Base-by-base conservation (phyloP, 2,113 vertebrate genomes). In the Oenanthe oenanthe region DNA sequence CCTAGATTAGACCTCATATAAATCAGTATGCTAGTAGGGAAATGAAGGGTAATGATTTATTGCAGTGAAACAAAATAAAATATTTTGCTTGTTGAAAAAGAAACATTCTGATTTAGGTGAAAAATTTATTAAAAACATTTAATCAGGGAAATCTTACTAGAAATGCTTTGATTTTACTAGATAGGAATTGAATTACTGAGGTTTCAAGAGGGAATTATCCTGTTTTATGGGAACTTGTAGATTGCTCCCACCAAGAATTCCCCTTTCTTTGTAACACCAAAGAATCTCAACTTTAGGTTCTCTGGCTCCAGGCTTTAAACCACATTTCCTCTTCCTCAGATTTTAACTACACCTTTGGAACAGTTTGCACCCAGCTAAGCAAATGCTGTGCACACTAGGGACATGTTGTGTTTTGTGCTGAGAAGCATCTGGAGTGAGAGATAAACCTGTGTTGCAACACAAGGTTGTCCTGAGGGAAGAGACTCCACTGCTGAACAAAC, bases 401-500 rank as follows among this genome's bases (percentile, higher is more conserved):
- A 25, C 51, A 74, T 36, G 71, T 70, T 88, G 40, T 57, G 25
- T 74, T 95, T 71, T 76, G 63, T 67, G 40, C 34, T 70, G 47
- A 61, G 74, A 81, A 72, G 73, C 38, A 67, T 77, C 58, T 66
- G 25, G 47, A 92, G 60, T 28, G 63, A 86, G 75, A 92, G 42
- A 76, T 42, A 88, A 91, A 93, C 68, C 43, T 24, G 7, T 80
- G 43, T 93, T 88, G 72, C 82, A 90, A 94, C n/a, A 93, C n/a
- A 47, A 45, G 19, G 9, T 15, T 94, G 67, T 96, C 77, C 82
- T 15, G 58, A 89, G 81, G 63, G 63, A 95, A 77, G 24, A 82
- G 53, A 40, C 60, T 95, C 48, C 65, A 61, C n/a, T 74, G 87
- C 72, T 74, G 79, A 58, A 56, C 36, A 71, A 81, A 50, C 8